These are phyloP conservation scores for Gymnorhina tibicen DNA, from an alignment of 2,113 vertebrate species.

Conservation along the genomic window DNA sequence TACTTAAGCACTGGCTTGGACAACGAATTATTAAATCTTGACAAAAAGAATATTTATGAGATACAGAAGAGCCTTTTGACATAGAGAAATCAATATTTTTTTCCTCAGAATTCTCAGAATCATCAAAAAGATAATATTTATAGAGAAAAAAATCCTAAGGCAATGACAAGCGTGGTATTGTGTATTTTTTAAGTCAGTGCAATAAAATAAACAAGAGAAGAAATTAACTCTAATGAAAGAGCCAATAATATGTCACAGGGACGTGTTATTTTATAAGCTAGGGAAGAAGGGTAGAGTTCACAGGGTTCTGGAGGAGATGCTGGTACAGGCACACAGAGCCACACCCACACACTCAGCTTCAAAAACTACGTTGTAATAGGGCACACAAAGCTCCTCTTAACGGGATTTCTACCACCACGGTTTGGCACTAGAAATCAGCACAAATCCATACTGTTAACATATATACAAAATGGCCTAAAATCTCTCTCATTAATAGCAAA, in stretches of 20 bases:
- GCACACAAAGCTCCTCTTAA: not conserved
- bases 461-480: not conserved
- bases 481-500: not conserved
- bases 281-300: not conserved
- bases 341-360: not conserved
- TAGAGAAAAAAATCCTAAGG: not conserved
- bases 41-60: slow-evolving; percentile 64
- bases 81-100: slow-evolving; percentile 23
- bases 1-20: slow-evolving; percentile 39
- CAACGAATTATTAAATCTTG: slow-evolving; percentile 43
- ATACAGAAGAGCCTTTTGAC: slow-evolving; percentile 46
- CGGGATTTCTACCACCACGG: not conserved
- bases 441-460: not conserved
- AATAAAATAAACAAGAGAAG: slow-evolving; percentile 49
- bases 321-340: not conserved
- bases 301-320: not conserved
- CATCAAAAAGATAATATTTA: slow-evolving; percentile 32
- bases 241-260: not conserved
- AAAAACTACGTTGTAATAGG: not conserved
- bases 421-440: not conserved
- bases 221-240: slow-evolving; percentile 31
- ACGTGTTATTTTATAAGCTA: not conserved
- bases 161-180: not conserved
- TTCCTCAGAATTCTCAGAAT: slow-evolving; percentile 30
- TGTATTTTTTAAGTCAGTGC: not conserved